Evolutionary conservation across 2,113 vertebrate species (phyloP).

Genomic region (Trogon surrucura): DNA sequence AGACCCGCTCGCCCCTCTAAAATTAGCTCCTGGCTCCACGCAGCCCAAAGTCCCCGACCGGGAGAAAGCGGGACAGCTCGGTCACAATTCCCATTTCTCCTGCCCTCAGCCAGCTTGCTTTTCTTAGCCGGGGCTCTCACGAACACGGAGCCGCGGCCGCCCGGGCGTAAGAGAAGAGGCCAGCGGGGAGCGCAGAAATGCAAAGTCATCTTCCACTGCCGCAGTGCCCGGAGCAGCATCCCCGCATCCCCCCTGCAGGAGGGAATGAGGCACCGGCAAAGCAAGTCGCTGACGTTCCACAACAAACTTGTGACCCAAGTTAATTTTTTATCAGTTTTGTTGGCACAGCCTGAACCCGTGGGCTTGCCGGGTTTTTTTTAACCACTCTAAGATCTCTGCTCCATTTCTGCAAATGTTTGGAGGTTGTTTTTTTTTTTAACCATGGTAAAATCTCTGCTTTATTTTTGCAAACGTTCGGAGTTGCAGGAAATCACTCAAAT

Average conservation of each 20-base stretch:
- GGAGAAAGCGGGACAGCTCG: background rate
- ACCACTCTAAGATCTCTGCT: background rate
- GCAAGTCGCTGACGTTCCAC: rapidly evolving
- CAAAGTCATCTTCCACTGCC: background rate
- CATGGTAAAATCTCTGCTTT: background rate
- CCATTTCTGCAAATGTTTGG: background rate
- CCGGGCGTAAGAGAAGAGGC: background rate
- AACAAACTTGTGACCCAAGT: background rate
- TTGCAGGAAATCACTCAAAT: background rate
- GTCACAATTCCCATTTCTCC: slow-evolving; percentile 5
- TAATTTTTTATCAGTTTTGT: background rate
- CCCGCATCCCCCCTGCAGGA: background rate
- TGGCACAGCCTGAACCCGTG: background rate
- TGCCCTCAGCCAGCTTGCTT: background rate
- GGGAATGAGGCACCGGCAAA: rapidly evolving
- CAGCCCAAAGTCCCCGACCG: background rate
- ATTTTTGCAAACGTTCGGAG: background rate
- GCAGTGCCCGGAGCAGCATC: background rate
- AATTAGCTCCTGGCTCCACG: background rate
- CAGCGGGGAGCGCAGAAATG: background rate
- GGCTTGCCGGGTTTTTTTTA: too few relatives aligned
- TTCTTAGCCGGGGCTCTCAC: background rate
- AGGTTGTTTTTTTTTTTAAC: background rate
- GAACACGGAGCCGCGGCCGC: background rate
- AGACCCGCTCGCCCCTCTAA: slow-evolving; percentile 4